These are phyloP conservation scores for Scomberomorus guttatus DNA, from an alignment of 2,797 vertebrate species.

Conservation along the genomic window DNA sequence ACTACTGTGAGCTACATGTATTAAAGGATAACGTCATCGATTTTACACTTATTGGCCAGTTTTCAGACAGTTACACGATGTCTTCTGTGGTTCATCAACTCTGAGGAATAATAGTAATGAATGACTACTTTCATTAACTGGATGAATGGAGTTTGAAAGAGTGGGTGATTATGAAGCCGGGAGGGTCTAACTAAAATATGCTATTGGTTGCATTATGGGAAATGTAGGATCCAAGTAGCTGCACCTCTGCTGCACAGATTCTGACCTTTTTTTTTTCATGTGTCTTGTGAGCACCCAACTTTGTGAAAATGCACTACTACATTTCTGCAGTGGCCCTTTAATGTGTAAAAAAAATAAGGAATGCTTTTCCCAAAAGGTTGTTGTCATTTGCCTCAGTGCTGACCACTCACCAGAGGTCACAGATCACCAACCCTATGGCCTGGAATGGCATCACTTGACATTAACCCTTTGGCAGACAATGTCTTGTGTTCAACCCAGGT, in stretches of 20 bases:
- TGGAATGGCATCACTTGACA: background rate
- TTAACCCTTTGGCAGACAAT: background rate
- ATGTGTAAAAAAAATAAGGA: background rate
- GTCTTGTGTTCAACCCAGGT: background rate
- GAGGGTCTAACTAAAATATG: background rate
- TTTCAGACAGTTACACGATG: background rate
- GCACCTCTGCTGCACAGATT: background rate
- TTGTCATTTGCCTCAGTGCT: background rate
- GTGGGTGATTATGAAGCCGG: background rate
- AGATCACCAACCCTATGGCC: background rate
- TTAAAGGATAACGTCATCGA: background rate
- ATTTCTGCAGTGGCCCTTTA: conserved; percentile 1
- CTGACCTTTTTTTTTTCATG: background rate
- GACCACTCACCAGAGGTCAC: conserved; percentile 9
- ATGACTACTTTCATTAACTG: background rate
- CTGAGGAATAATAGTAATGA: background rate
- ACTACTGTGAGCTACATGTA: background rate
- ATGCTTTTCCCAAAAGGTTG: background rate
- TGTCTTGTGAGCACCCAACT: background rate
- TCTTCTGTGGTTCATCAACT: background rate
- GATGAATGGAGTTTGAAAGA: background rate
- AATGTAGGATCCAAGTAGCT: conserved; percentile 8
- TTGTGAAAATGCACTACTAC: background rate
- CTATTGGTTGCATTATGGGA: conserved; percentile 16
- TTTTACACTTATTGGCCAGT: background rate